Evolutionary conservation across 2,888 invertebrate genomes (phyloP).

Genomic region (Notocelia uddmanniana): DNA sequence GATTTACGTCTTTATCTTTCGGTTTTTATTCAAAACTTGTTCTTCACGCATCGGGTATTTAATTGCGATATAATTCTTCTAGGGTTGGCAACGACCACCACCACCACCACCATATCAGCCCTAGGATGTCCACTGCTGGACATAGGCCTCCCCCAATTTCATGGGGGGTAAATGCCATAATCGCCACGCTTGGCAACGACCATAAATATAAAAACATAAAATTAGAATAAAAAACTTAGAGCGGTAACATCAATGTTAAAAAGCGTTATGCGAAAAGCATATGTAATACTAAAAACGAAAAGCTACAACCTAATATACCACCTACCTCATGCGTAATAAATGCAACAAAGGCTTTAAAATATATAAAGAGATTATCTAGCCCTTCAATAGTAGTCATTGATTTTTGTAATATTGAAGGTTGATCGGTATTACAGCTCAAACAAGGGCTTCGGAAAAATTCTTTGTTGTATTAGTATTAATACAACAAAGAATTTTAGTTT

Average conservation of each 20-base stretch:
- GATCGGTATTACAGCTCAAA: neutral
- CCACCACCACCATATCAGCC: too few species aligned
- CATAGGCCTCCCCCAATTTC: too few species aligned
- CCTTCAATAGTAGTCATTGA: neutral
- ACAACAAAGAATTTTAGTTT: too few species aligned
- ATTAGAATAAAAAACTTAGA: neutral
- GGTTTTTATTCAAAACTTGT: conserved; percentile 21
- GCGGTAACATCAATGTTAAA: neutral
- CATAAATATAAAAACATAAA: neutral
- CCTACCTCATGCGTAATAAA: too few species aligned
- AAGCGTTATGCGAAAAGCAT: too few species aligned
- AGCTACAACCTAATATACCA: too few species aligned
- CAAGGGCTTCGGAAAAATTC: too few species aligned
- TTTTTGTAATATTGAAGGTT: too few species aligned
- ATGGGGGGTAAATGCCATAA: too few species aligned
- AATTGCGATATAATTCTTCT: conserved; percentile 14
- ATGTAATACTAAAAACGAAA: too few species aligned
- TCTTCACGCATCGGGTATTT: conserved; percentile 26
- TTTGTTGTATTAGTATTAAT: too few species aligned
- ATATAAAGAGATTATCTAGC: neutral
- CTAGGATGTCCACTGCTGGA: too few species aligned
- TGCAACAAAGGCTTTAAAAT: conserved; percentile 3
- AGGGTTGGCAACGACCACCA: conserved; percentile 9
- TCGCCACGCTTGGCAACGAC: neutral
- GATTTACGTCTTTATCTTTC: conserved; percentile 34